Percentiles rank a stretch among this genome's conserved stretches.
phyloP scores from a whole-genome alignment of 2,888 invertebrate species.

The Ypsolopha sequella region DNA sequence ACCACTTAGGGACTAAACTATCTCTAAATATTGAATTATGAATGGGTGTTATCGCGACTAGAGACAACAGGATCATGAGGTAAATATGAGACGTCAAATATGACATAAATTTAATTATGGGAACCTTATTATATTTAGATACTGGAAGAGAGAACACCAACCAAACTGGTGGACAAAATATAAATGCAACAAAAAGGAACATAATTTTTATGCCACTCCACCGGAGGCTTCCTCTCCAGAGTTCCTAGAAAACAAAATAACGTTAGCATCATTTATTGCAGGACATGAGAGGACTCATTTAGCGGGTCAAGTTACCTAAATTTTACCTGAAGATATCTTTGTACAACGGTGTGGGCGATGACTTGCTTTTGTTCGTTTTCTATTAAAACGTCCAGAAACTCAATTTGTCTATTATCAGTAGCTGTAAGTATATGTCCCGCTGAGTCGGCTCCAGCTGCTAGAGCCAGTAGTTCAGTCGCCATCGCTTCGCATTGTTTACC shows the following conservation, averaged over 20 bases:
- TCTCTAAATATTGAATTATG: conserved; percentile 83
- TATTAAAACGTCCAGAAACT: conserved; percentile 96
- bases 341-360: conserved; percentile 97
- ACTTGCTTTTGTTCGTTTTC: conserved; percentile 99
- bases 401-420: conserved; percentile 93
- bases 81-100: conserved; percentile 99
- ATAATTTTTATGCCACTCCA: conserved; percentile 98
- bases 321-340: conserved; percentile 93
- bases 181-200: conserved; percentile 91
- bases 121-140: conserved; percentile 96
- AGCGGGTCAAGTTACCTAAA: conserved; percentile 63
- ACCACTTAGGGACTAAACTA: conserved; percentile 90
- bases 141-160: conserved; percentile 94
- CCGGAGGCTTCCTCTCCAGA: conserved; percentile 97
- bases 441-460: conserved; percentile 95
- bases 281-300: conserved; percentile 4
- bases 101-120: conserved; percentile 99
- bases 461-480: conserved; percentile 95
- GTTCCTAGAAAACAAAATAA: conserved; percentile 79
- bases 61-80: conserved; percentile 91
- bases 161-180: conserved; percentile 97
- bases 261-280: neutral
- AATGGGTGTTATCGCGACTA: conserved; percentile 91
- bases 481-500: conserved; percentile 97
- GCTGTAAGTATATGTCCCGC: conserved; percentile 96